Conservation (phyloP, 53 echinoderm and acorn worm species). For the Paelopatides confundens region DNA sequence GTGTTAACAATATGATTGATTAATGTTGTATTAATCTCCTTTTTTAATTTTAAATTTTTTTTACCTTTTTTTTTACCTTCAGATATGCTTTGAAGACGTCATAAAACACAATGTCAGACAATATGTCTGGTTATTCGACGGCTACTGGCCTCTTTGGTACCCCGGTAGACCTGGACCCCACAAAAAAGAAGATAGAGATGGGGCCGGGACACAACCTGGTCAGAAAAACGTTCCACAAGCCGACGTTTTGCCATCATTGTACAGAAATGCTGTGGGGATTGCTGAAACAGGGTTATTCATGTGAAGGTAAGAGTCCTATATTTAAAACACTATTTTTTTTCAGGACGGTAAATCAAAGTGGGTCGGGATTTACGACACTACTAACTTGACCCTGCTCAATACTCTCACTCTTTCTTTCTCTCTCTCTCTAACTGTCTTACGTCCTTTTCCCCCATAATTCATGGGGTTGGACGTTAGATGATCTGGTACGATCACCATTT, state of each 20-base stretch:
- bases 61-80: neutral
- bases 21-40: too few relatives aligned
- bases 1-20: too few relatives aligned
- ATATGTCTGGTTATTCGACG: constrained; percentile 53
- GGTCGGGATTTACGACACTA: too few relatives aligned
- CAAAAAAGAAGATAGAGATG: constrained; percentile 67
- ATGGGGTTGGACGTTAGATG: too few relatives aligned
- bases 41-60: neutral
- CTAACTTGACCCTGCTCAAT: too few relatives aligned
- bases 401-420: too few relatives aligned
- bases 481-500: too few relatives aligned
- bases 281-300: constrained; percentile 90
- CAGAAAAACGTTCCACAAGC: constrained; percentile 96
- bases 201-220: constrained; percentile 85
- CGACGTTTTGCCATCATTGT: constrained; percentile 97
- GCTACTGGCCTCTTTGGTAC: constrained; percentile 86
- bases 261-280: constrained; percentile 99
- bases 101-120: neutral
- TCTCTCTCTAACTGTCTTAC: too few relatives aligned
- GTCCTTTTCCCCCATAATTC: too few relatives aligned
- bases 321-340: too few relatives aligned
- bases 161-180: constrained; percentile 88
- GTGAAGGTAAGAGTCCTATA: constrained; percentile 93
- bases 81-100: constrained; percentile 31
- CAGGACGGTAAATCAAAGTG: too few relatives aligned